Evolutionary conservation across 1,140 invertebrate species (phyloP).

Genomic region (Leptinotarsa lineolata): DNA sequence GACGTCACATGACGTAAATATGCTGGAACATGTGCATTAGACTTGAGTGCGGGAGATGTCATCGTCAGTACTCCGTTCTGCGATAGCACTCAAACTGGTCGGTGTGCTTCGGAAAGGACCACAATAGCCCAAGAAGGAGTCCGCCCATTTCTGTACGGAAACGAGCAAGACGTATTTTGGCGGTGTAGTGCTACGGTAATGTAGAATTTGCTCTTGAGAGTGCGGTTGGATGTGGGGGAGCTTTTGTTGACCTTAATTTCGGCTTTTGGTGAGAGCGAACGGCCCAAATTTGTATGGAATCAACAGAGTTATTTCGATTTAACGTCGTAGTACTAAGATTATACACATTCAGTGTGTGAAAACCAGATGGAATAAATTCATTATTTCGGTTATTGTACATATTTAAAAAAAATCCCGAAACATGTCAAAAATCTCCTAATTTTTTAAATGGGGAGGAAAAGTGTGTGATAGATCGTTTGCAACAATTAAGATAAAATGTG

Average conservation of each 20-base stretch:
- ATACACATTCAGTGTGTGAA: no score
- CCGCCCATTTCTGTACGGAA: not conserved
- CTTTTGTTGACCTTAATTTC: not conserved
- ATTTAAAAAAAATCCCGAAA: no score
- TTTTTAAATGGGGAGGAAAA: no score
- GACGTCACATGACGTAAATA: conserved; percentile 35
- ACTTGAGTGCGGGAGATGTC: conserved; percentile 39
- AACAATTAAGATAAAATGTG: no score
- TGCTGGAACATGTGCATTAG: conserved; percentile 46
- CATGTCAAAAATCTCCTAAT: no score
- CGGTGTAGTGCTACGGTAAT: not conserved
- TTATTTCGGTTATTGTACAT: no score
- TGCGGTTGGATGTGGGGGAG: not conserved
- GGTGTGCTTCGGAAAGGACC: not conserved
- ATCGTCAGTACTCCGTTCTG: conserved; percentile 27
- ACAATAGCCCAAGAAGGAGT: conserved; percentile 9
- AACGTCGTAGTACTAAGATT: no score
- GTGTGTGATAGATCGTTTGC: no score
- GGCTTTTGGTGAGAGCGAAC: not conserved
- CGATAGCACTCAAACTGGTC: not conserved
- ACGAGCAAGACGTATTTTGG: not conserved
- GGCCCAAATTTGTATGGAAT: no score
- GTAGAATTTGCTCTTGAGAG: not conserved
- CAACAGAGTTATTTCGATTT: no score
- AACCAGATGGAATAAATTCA: no score